These are phyloP conservation scores for Lasioglossum pauxillum DNA, from an alignment of 2,888 invertebrate genomes.

Conservation along the genomic window DNA sequence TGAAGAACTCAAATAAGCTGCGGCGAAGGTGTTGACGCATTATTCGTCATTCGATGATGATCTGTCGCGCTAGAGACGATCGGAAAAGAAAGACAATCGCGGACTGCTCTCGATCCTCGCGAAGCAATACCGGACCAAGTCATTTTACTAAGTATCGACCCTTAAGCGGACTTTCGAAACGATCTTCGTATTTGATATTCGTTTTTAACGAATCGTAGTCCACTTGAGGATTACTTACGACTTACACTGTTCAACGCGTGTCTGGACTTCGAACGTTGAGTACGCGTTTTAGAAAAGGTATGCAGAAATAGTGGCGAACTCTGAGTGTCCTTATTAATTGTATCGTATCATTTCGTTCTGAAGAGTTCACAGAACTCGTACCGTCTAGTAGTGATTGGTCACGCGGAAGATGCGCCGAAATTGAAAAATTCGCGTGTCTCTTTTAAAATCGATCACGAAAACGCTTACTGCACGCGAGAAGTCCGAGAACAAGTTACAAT, in stretches of 20 bases:
- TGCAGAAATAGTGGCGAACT: background rate
- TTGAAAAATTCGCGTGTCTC: background rate
- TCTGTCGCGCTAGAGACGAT: constrained; percentile 23
- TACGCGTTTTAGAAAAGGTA: background rate
- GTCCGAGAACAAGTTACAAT: background rate
- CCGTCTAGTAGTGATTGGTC: background rate
- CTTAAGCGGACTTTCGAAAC: background rate
- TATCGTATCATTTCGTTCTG: background rate
- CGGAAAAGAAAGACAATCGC: background rate
- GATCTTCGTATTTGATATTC: background rate
- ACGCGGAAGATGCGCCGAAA: background rate
- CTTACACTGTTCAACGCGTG: background rate
- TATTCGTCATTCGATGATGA: constrained; percentile 45
- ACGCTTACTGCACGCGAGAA: background rate
- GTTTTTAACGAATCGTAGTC: background rate
- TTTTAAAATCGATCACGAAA: background rate
- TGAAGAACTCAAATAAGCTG: background rate
- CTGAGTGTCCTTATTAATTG: background rate
- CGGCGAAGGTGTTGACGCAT: constrained; percentile 35
- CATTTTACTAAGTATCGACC: background rate
- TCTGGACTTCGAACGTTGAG: background rate
- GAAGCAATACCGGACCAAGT: constrained; percentile 25
- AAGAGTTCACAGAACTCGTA: background rate
- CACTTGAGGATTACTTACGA: background rate
- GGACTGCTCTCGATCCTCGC: constrained; percentile 1